These are phyloP conservation scores for Herpailurus yagouaroundi DNA, from an alignment of 2,113 vertebrate genomes.

Conservation along the genomic window DNA sequence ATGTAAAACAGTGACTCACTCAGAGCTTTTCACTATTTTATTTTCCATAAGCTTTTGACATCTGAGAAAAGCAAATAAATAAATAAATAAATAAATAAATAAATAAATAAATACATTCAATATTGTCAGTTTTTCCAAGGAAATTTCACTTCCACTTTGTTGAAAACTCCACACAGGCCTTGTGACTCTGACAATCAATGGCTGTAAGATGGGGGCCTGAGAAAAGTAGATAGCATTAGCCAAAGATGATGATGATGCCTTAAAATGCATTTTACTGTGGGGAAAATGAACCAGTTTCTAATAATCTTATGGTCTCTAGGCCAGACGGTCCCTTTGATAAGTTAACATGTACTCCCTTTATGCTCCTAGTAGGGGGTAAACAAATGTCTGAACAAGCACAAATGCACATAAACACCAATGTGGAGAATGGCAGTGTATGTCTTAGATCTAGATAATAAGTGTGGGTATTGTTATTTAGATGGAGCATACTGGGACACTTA, in stretches of 20 bases:
- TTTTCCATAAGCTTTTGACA: not conserved
- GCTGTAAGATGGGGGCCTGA: not conserved
- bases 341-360: constrained; percentile 87
- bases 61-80: not conserved
- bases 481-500: constrained; percentile 88
- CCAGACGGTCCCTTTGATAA: constrained; percentile 86
- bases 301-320: constrained; percentile 85
- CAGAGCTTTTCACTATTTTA: not conserved
- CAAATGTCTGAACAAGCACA: constrained; percentile 86
- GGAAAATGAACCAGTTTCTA: constrained; percentile 87
- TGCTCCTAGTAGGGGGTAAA: constrained; percentile 85
- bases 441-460: constrained; percentile 86
- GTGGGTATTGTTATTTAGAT: constrained; percentile 88
- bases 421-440: constrained; percentile 83
- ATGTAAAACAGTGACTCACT: not conserved
- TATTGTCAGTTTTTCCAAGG: not conserved
- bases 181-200: not conserved
- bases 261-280: constrained; percentile 80
- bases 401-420: constrained; percentile 84
- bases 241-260: constrained; percentile 79
- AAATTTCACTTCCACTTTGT: not conserved
- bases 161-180: not conserved
- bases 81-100: too few species aligned
- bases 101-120: not conserved
- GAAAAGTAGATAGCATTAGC: constrained; percentile 67